A percentile compares a stretch with the other conserved stretches of the same genome.
Conservation (phyloP, 2,888 invertebrate species). For the Isotomurus palustris region DNA sequence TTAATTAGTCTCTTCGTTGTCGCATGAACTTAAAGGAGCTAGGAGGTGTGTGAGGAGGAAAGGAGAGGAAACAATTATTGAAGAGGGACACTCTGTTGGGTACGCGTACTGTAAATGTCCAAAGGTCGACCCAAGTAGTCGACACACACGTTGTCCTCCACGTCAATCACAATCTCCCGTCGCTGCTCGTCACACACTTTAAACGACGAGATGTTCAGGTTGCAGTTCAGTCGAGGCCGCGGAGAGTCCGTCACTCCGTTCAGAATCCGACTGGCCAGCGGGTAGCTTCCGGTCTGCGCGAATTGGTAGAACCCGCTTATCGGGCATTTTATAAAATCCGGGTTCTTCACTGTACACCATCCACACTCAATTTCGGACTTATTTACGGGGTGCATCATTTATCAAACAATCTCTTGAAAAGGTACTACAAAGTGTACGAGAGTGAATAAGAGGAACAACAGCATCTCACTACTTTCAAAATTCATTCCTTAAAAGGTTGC, state of each 20-base stretch:
- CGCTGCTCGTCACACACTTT: conserved; percentile 54
- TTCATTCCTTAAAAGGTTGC: too few species aligned
- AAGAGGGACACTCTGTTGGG: too few species aligned
- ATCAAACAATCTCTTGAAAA: too few species aligned
- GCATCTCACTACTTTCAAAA: too few species aligned
- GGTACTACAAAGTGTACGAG: too few species aligned
- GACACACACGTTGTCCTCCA: conserved; percentile 56
- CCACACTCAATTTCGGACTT: too few species aligned
- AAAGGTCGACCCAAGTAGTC: conserved; percentile 56
- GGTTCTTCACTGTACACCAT: conserved; percentile 50
- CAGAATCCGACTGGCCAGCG: conserved; percentile 54
- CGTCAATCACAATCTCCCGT: conserved; percentile 55
- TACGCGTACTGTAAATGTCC: conserved; percentile 52
- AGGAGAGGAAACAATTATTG: too few species aligned
- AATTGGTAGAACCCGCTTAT: conserved; percentile 56
- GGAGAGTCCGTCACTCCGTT: conserved; percentile 56
- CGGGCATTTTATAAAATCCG: conserved; percentile 55
- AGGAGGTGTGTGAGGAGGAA: too few species aligned
- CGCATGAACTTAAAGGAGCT: too few species aligned
- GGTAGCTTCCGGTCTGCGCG: conserved; percentile 50
- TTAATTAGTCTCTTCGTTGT: too few species aligned
- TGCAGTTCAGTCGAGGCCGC: conserved; percentile 53
- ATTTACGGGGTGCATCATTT: too few species aligned
- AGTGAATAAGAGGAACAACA: too few species aligned
- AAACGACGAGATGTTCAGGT: conserved; percentile 53